Evolutionary conservation across 2,797 vertebrate species (phyloP).

Genomic region (Pangasius krempfi): DNA sequence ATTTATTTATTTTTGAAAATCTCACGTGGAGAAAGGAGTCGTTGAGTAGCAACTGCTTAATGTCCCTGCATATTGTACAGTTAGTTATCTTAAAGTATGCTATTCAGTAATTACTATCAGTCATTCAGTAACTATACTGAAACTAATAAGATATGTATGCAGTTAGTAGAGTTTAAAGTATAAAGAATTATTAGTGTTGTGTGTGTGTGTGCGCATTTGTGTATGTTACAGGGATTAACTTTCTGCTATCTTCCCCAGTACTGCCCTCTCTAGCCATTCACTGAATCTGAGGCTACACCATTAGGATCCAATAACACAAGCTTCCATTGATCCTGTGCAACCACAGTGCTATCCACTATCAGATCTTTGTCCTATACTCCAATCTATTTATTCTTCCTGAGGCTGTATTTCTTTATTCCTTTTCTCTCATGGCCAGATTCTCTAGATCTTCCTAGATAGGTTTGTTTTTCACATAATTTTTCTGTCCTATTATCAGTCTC

Average conservation of each 20-base stretch:
- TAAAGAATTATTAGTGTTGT: background rate
- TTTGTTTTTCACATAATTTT: background rate
- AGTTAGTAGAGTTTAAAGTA: background rate
- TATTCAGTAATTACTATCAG: background rate
- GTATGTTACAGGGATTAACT: background rate
- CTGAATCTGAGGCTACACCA: background rate
- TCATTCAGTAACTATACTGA: background rate
- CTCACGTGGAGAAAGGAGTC: too few relatives aligned
- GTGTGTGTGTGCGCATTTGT: background rate
- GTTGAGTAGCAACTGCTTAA: too few relatives aligned
- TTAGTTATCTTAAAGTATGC: background rate
- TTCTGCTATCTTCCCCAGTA: background rate
- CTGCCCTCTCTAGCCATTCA: background rate
- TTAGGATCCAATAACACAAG: background rate
- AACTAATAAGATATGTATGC: background rate
- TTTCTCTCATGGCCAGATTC: background rate
- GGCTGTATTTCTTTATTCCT: background rate
- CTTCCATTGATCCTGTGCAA: slow-evolving; percentile 24
- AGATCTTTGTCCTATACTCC: background rate
- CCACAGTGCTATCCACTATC: slow-evolving; percentile 3
- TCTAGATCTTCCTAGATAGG: background rate
- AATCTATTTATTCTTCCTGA: slow-evolving; percentile 2
- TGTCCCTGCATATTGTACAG: too few relatives aligned
- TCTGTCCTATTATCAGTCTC: background rate
- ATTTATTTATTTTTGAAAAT: too few relatives aligned